Evolutionary conservation across 1,140 invertebrate species (phyloP), one percentile per base, ranked within the genome.

Genomic region (Diuraphis noxia): DNA sequence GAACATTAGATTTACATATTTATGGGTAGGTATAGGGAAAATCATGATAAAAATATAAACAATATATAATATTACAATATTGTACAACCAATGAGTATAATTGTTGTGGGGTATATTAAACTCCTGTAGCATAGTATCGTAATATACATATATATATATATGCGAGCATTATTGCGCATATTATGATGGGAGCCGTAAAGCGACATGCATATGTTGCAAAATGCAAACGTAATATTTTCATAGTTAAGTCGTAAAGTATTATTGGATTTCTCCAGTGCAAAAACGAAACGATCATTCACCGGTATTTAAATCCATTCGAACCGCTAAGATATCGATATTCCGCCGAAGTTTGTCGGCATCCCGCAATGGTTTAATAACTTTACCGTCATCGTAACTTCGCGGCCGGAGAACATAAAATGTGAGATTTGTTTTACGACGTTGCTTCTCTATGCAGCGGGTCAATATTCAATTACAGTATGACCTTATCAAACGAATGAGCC

Each of bases 391-490:
- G 30, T 84, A 84, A 84, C 40, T 84, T 84, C 41, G 40, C 41
- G 40, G 10, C 56, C 41, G n/a, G 25, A 38, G 86, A 38, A 52
- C 86, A 88, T 56, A 86, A 86, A 86, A 52, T 86, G 23, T 25
- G 21, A 86, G 85, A 86, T 86, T 86, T 86, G 86, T 88, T 88
- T 88, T 88, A 88, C 86, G 86, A 88, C 85, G 23, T n/a, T 25
- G 40, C 30, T 41, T 41, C 38, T 82, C 23, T 82, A n/a, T 72
- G 56, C 56, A 30, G 25, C 40, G 81, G 40, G 81, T 82, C 81
- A 30, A 41, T 41, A 41, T 82, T 41, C 81, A 82, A 82, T 82
- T 82, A 82, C 81, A 82, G 40, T 41, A 34, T 85, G 84, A 85
- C 84, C 84, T 85, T 46, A 85, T 85, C 41, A 46, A 46, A 85